Percentiles rank a stretch among this genome's conserved stretches.
These are phyloP conservation scores for Erebia ligea DNA, from an alignment of 2,888 invertebrate genomes.

Conservation along the genomic window DNA sequence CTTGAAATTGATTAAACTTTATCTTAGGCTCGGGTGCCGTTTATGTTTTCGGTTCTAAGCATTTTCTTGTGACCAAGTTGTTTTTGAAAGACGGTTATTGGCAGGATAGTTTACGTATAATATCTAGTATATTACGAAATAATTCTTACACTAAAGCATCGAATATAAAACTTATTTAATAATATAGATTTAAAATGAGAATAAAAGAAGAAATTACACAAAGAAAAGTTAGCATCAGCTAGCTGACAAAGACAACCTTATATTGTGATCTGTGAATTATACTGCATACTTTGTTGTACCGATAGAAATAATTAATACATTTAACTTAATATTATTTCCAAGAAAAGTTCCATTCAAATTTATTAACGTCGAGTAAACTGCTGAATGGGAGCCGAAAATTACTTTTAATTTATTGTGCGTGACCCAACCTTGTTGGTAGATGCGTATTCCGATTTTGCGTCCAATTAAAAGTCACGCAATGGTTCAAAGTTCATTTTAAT, in stretches of 20 bases:
- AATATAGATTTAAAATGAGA: no score
- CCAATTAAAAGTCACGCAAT: conserved; percentile 18
- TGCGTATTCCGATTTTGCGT: conserved; percentile 18
- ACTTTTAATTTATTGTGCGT: conserved; percentile 32
- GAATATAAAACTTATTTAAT: no score
- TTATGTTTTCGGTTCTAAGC: background rate
- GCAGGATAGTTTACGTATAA: background rate
- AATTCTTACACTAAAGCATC: no score
- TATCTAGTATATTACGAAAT: no score
- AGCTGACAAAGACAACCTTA: no score
- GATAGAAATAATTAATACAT: background rate
- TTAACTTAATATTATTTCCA: background rate
- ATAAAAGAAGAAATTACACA: no score
- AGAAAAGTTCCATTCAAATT: conserved; percentile 14
- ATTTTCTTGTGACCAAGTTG: background rate
- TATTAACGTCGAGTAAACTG: conserved; percentile 15
- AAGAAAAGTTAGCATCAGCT: no score
- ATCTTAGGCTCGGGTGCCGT: background rate
- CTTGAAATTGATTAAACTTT: conserved; percentile 17
- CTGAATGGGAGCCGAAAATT: conserved; percentile 15
- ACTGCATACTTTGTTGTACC: no score
- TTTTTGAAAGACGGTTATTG: background rate
- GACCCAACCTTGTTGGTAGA: conserved; percentile 24
- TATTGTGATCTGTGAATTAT: no score
- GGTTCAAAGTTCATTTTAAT: conserved; percentile 16